These are phyloP conservation scores for Mirounga angustirostris DNA, from an alignment of 2,113 vertebrate genomes.

Conservation along the genomic window DNA sequence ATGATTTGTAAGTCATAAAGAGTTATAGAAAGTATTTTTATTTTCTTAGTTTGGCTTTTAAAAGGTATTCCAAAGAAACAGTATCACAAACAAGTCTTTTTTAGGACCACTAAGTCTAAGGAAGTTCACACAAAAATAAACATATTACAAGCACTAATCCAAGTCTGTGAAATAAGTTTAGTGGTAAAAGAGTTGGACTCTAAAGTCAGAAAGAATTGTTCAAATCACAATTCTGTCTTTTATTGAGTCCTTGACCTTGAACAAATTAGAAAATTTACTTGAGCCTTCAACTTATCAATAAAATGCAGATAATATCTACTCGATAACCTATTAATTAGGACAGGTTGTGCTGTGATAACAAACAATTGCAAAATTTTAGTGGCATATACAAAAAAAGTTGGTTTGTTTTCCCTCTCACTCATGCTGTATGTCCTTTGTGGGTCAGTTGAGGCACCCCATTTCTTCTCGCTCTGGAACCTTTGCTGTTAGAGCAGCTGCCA, in stretches of 20 bases:
- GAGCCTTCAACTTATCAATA: background rate
- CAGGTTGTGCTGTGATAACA: background rate
- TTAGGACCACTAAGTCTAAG: background rate
- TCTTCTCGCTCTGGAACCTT: background rate
- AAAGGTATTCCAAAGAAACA: background rate
- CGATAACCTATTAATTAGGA: background rate
- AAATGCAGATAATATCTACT: background rate
- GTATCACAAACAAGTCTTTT: background rate
- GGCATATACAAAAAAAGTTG: background rate
- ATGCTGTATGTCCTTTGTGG: background rate
- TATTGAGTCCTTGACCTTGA: slow-evolving; percentile 5
- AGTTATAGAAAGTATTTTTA: background rate
- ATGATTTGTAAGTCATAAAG: slow-evolving; percentile 36
- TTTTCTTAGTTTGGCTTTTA: slow-evolving; percentile 27
- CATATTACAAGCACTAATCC: background rate
- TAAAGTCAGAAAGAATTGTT: background rate
- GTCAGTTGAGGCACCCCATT: background rate
- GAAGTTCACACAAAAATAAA: background rate
- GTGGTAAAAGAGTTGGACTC: background rate
- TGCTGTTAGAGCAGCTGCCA: background rate
- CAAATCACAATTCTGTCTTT: background rate
- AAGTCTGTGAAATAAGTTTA: background rate
- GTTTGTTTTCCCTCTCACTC: background rate
- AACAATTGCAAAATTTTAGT: background rate
- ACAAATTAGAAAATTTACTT: background rate